A percentile compares a stretch with the other conserved stretches of the same genome.
Conservation (phyloP, 2,888 invertebrate species). For the Watsonalla cultraria region DNA sequence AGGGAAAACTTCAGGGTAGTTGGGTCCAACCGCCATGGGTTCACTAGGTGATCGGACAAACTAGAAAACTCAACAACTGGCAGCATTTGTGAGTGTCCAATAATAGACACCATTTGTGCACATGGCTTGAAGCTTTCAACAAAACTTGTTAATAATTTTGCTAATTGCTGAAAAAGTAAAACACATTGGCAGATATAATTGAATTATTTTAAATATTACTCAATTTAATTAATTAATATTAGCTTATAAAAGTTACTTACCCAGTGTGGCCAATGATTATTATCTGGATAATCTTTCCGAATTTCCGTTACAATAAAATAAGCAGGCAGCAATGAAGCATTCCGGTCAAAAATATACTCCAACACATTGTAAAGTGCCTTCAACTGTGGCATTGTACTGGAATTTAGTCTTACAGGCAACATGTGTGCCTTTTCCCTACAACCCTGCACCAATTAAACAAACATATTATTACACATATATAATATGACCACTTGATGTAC, state of each 20-base stretch:
- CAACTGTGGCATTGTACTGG: constrained; percentile 88
- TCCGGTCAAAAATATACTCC: constrained; percentile 93
- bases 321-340: constrained; percentile 93
- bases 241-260: constrained; percentile 59
- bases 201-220: not conserved
- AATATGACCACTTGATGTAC: too few relatives aligned
- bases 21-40: constrained; percentile 96
- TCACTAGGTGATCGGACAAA: constrained; percentile 92
- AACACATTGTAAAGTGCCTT: constrained; percentile 90
- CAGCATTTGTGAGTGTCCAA: constrained; percentile 92
- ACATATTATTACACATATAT: too few relatives aligned
- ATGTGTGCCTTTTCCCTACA: constrained; percentile 93
- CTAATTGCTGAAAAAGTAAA: constrained; percentile 83
- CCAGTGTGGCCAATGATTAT: constrained; percentile 94
- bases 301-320: constrained; percentile 98
- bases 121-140: constrained; percentile 95
- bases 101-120: constrained; percentile 97
- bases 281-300: constrained; percentile 91
- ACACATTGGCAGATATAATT: not conserved
- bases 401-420: constrained; percentile 87
- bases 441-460: constrained; percentile 65
- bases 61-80: constrained; percentile 97
- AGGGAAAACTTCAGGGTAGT: constrained; percentile 82
- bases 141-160: constrained; percentile 90
- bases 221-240: not conserved